Evolutionary conservation across 92 coral and sea anemone species (phyloP).

Genomic region (Montipora capitata): DNA sequence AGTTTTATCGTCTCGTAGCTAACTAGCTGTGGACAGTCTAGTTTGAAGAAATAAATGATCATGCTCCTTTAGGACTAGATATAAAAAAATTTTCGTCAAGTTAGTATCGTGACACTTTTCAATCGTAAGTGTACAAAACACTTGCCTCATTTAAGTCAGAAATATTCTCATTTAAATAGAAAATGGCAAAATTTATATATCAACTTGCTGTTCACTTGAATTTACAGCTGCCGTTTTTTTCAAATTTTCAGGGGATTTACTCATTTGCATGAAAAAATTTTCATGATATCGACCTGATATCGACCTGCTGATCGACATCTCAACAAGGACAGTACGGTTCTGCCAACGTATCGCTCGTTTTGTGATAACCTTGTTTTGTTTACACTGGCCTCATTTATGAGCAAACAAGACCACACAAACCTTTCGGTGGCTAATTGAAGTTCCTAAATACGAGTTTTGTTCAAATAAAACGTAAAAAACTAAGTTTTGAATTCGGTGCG

Average conservation of each 20-base stretch:
- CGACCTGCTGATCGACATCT: not conserved
- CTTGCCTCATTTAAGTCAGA: not conserved
- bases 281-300: not conserved
- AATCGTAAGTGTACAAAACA: too few relatives aligned
- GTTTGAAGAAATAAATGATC: not conserved
- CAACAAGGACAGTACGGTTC: conserved; percentile 16
- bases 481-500: not conserved
- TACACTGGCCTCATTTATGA: not conserved
- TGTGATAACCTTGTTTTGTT: not conserved
- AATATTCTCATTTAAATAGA: too few relatives aligned
- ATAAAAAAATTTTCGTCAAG: too few relatives aligned
- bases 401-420: not conserved
- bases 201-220: not conserved
- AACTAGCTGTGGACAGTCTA: not conserved
- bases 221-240: conserved; percentile 25
- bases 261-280: conserved; percentile 23
- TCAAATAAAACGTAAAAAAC: not conserved
- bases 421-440: not conserved
- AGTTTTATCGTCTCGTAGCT: not conserved
- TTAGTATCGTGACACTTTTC: too few relatives aligned
- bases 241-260: not conserved
- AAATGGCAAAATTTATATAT: not conserved
- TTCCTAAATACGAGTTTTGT: not conserved
- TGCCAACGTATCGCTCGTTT: not conserved
- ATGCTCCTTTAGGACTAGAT: not conserved